phyloP scores from a whole-genome alignment of 2,888 invertebrate genomes.

The Stenchaetothrips biformis region DNA sequence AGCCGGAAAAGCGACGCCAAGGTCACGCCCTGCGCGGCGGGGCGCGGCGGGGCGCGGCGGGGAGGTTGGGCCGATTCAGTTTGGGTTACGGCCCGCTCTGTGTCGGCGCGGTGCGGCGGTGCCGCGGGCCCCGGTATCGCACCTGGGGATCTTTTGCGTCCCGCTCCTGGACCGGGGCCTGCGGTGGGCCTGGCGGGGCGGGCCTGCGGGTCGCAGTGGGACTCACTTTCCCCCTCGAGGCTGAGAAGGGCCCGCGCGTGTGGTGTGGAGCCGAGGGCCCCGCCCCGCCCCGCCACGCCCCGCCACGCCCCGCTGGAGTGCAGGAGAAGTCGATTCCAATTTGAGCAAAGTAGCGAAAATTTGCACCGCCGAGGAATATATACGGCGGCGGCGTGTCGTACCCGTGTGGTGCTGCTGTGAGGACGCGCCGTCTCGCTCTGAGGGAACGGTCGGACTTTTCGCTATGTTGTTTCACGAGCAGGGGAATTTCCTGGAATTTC shows the following conservation, averaged over 20 bases:
- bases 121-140: background rate
- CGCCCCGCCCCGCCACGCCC: background rate
- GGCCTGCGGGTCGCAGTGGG: too few relatives aligned
- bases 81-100: background rate
- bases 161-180: background rate
- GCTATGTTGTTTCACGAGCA: too few relatives aligned
- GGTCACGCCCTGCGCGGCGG: background rate
- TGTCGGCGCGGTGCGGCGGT: background rate
- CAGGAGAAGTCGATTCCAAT: background rate
- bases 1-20: too few relatives aligned
- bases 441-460: too few relatives aligned
- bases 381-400: too few relatives aligned
- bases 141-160: background rate
- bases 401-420: too few relatives aligned
- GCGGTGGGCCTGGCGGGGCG: background rate
- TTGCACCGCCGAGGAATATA: too few relatives aligned
- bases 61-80: background rate
- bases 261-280: background rate
- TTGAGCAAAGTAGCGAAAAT: too few relatives aligned
- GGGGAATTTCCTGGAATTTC: too few relatives aligned
- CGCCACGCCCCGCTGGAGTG: background rate
- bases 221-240: constrained; percentile 20
- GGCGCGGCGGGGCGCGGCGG: background rate
- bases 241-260: background rate
- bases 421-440: too few relatives aligned